Evolutionary conservation across 2,797 vertebrate species (phyloP), one percentile per base, ranked within the genome.

Genomic region (Gymnocypris eckloni): DNA sequence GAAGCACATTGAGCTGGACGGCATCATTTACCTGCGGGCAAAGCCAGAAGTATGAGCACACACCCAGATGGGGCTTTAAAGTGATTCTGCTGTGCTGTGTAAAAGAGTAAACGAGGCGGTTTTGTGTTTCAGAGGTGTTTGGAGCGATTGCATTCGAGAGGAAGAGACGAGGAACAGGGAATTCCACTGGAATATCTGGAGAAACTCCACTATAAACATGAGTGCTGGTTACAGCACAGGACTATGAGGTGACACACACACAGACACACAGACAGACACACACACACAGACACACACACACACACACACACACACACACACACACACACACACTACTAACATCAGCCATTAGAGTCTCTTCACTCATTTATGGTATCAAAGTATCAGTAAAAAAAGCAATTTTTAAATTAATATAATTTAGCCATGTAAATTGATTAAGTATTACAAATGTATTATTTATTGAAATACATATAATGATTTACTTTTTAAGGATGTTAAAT

Each of bases 181-280:
- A 97, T 99, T 91, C 97, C 96, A 22, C 93, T 98, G 90, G 97
- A 98, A 73, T 99, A 98, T 90, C 91, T 99, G 91, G 97, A 98
- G 91, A 98, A 97, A 79, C 97, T 99, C 82, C 97, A 99, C 88
- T 95, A 95, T 81, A 99, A 98, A 83, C 98, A 99, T 0, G 98
- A 99, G 90, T 97, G 94, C 90, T 99, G 97, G 98, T 96, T 99
- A 85, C 96, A 97, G 90, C 95, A 97, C 87, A 96, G 94, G 90
- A 97, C 95, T 0, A 92, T 97, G 93, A 94, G 86, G 98, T 98
- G 94, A 56, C n/a, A 50, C 9, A 71, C 4, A 18, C 37, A 54
- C 37, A 61, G 67, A 39, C 9, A 45, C 69, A n/a, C 13, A 64
- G 12, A 54, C 33, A 41, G 9, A 70, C 3, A 52, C 37, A 41